These are phyloP conservation scores for Cricetomys ansorgei DNA, from an alignment of 2,113 vertebrate species.

Conservation along the genomic window DNA sequence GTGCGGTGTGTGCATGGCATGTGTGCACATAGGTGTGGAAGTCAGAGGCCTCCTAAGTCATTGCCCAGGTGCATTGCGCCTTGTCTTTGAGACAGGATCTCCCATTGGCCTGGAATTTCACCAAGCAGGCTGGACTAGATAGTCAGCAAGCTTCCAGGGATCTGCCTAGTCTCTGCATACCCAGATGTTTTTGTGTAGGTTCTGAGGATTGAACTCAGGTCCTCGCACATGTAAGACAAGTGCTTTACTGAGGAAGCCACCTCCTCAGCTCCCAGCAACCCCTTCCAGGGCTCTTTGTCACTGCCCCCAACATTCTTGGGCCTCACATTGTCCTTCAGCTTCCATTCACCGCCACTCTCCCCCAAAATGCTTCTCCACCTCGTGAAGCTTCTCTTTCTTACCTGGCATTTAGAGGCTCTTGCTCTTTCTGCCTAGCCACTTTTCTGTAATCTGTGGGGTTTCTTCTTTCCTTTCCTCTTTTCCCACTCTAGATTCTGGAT, in stretches of 20 bases:
- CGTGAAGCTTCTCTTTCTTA: not conserved
- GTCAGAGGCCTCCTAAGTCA: not conserved
- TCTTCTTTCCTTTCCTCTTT: not conserved
- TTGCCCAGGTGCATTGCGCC: not conserved
- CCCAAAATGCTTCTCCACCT: not conserved
- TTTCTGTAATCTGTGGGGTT: not conserved
- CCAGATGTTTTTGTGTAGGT: not conserved
- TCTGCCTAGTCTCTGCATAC: not conserved
- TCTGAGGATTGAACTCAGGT: not conserved
- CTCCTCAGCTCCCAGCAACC: not conserved
- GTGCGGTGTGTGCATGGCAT: not conserved
- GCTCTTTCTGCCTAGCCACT: not conserved
- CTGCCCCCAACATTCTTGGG: not conserved
- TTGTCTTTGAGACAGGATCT: not conserved
- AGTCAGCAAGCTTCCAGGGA: not conserved
- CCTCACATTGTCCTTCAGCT: rapidly evolving
- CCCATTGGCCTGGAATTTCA: not conserved
- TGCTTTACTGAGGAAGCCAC: too few relatives aligned
- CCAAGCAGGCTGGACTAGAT: not conserved
- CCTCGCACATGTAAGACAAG: not conserved
- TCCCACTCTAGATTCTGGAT: not conserved
- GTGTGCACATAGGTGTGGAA: too few relatives aligned
- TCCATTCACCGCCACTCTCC: not conserved
- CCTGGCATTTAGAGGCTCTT: not conserved
- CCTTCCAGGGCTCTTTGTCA: not conserved